These are phyloP conservation scores for Trinectes maculatus DNA, from an alignment of 2,113 vertebrate genomes.

Conservation along the genomic window DNA sequence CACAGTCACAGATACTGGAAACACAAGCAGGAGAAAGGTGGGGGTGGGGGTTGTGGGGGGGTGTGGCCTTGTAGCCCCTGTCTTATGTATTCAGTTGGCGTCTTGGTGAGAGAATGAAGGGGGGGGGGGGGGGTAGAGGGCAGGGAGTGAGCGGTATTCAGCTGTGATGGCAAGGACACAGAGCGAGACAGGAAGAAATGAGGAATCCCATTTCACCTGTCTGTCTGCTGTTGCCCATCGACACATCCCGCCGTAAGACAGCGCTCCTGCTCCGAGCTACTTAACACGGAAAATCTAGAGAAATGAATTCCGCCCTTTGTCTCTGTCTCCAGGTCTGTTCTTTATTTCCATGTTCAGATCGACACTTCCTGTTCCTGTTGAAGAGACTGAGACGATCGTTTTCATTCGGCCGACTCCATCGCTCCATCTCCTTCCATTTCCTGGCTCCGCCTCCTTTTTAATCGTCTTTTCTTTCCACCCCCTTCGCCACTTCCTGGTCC, in stretches of 20 bases:
- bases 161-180: slow-evolving; percentile 57
- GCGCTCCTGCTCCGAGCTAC: slow-evolving; percentile 42
- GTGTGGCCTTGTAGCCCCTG: slow-evolving; percentile 12
- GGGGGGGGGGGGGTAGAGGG: slow-evolving; percentile 58
- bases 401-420: slow-evolving; percentile 32
- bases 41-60: slow-evolving; percentile 18
- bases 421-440: slow-evolving; percentile 9
- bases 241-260: slow-evolving; percentile 31
- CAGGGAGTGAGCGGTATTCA: slow-evolving; percentile 48
- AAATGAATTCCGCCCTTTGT: slow-evolving; percentile 29
- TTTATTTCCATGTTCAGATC: slow-evolving; percentile 5
- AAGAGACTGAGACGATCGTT: slow-evolving; percentile 15
- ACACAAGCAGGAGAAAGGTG: slow-evolving; percentile 40
- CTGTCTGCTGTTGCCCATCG: slow-evolving; percentile 45
- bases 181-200: slow-evolving; percentile 75
- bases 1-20: slow-evolving; percentile 43
- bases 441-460: slow-evolving; percentile 13
- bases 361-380: not conserved
- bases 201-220: slow-evolving; percentile 71
- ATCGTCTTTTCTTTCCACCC: slow-evolving; percentile 42
- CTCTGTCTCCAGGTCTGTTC: slow-evolving; percentile 27
- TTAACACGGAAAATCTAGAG: slow-evolving; percentile 64
- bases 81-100: slow-evolving; percentile 73
- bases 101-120: slow-evolving; percentile 46
- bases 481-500: slow-evolving; percentile 36